Percentiles rank a stretch among this genome's conserved stretches.
These are phyloP conservation scores for Calidris pygmaea DNA, from an alignment of 2,113 vertebrate genomes.

Conservation along the genomic window DNA sequence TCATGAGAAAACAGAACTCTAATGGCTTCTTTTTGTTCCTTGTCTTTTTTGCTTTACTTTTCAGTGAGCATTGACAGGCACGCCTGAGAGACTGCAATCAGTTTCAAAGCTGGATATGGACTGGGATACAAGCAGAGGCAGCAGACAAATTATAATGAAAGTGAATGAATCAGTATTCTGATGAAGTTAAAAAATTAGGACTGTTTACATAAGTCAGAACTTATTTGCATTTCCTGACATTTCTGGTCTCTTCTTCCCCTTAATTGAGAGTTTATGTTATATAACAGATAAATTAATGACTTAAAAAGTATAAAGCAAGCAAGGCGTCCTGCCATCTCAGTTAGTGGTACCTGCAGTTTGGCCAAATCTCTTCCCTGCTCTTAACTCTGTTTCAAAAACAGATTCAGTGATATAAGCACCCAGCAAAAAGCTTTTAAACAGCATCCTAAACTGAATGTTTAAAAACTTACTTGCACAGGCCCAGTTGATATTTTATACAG, in stretches of 20 bases:
- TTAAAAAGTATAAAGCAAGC: neutral
- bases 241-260: neutral
- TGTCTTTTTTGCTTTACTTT: neutral
- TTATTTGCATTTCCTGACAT: constrained; percentile 35
- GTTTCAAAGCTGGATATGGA: neutral
- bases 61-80: neutral
- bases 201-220: neutral
- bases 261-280: neutral
- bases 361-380: neutral
- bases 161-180: neutral
- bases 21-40: neutral
- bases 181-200: neutral
- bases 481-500: neutral
- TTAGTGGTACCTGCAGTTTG: neutral
- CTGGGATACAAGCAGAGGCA: neutral
- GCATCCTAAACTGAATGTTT: neutral
- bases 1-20: neutral
- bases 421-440: neutral
- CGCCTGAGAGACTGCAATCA: neutral
- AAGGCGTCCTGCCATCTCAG: neutral
- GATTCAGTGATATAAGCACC: neutral
- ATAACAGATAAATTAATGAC: neutral
- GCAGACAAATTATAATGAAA: neutral
- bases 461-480: neutral
- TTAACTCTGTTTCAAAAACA: neutral